These are phyloP conservation scores for Aphelenchoides bicaudatus DNA, from an alignment of 2,888 invertebrate genomes.

Conservation along the genomic window DNA sequence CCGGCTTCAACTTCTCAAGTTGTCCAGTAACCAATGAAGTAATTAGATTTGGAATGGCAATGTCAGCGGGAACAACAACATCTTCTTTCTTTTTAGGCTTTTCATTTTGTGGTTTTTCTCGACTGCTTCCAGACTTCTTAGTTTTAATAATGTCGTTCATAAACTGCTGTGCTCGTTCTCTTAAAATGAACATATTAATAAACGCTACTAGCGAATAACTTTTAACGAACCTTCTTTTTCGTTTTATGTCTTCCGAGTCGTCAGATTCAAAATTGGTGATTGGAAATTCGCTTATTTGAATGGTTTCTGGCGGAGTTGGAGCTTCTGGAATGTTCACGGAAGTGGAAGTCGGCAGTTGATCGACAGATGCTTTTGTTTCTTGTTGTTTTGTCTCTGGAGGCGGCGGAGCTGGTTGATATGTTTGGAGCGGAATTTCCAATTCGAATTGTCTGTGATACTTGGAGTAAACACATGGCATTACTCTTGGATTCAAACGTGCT, in stretches of 20 bases:
- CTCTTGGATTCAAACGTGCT: background rate
- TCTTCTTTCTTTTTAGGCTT: background rate
- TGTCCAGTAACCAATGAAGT: background rate
- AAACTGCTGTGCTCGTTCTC: conserved; percentile 10
- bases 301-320: conserved; percentile 9
- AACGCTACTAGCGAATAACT: no score
- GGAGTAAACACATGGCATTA: background rate
- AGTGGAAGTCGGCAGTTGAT: background rate
- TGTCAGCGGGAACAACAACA: conserved; percentile 4
- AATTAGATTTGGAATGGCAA: background rate
- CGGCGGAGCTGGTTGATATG: no score
- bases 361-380: conserved; percentile 5
- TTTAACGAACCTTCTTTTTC: no score
- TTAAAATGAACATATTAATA: no score
- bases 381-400: background rate
- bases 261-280: background rate
- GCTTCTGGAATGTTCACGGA: background rate
- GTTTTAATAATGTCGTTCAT: conserved; percentile 8
- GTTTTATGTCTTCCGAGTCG: background rate
- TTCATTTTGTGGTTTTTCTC: background rate
- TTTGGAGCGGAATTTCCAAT: background rate
- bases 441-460: conserved; percentile 4
- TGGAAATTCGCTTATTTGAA: background rate
- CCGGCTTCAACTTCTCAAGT: background rate
- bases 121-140: background rate